Evolutionary conservation across 2,888 invertebrate genomes (phyloP).

Genomic region (Dioctria rufipes): DNA sequence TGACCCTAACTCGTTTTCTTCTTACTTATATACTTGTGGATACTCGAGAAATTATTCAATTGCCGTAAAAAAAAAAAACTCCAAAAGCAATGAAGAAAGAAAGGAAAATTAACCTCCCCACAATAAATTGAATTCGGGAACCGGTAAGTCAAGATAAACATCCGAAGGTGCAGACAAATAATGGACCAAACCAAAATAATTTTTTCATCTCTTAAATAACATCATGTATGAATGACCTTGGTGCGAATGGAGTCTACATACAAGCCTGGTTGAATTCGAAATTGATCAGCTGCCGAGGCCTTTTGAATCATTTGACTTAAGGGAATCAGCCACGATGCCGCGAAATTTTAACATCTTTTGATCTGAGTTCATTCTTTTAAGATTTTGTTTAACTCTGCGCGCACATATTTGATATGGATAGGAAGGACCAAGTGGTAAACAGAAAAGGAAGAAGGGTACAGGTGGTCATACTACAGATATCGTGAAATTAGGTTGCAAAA

Average conservation of each 20-base stretch:
- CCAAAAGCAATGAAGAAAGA: background rate
- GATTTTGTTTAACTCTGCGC: background rate
- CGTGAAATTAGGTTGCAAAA: slow-evolving; percentile 21
- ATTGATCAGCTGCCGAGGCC: slow-evolving; percentile 23
- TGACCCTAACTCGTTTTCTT: slow-evolving; percentile 60
- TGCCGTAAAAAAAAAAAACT: slow-evolving; percentile 8
- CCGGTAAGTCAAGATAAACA: slow-evolving; percentile 35
- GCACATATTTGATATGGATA: background rate
- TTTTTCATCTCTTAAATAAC: slow-evolving; percentile 36
- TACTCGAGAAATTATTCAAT: slow-evolving; percentile 2
- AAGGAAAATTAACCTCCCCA: slow-evolving; percentile 43
- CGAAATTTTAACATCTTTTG: slow-evolving; percentile 15
- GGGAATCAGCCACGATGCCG: background rate
- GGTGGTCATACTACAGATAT: slow-evolving; percentile 5
- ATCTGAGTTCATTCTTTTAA: slow-evolving; percentile 1
- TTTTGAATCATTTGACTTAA: background rate
- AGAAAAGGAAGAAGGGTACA: slow-evolving; percentile 36
- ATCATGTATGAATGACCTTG: slow-evolving; percentile 53
- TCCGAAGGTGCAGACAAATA: slow-evolving; percentile 36
- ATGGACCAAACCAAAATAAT: slow-evolving; percentile 24
- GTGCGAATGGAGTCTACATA: slow-evolving; percentile 25
- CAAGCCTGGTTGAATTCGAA: slow-evolving; percentile 16
- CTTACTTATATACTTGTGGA: slow-evolving; percentile 23
- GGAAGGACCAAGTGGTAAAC: slow-evolving; percentile 2
- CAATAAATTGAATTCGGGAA: slow-evolving; percentile 27